Conservation (phyloP, 2,888 invertebrate genomes). For the Cantharis rufa region DNA sequence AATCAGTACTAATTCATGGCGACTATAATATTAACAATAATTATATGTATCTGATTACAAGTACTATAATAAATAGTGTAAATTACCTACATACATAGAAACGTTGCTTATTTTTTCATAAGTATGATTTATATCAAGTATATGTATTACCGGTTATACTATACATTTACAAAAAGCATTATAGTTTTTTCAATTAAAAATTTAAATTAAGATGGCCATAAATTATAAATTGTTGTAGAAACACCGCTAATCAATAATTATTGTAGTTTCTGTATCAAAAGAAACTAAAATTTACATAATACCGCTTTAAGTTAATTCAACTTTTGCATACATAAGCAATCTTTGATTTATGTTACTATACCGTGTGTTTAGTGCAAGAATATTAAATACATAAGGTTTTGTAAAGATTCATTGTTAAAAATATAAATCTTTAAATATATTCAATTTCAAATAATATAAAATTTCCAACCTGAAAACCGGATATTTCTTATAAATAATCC, state of each 20-base stretch:
- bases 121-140: no score
- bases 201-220: neutral
- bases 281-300: neutral
- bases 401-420: neutral
- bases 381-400: neutral
- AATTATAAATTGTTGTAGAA: neutral
- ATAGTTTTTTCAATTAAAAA: neutral
- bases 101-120: no score
- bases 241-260: neutral
- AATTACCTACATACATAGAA: no score
- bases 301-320: neutral
- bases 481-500: slow-evolving; percentile 27
- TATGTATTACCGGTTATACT: neutral
- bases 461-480: slow-evolving; percentile 16
- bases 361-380: neutral
- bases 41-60: no score
- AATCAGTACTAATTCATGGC: no score
- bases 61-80: no score
- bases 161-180: neutral
- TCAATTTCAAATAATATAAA: slow-evolving; percentile 21
- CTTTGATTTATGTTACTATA: neutral
- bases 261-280: neutral
- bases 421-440: slow-evolving; percentile 17
- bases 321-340: neutral
- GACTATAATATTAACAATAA: no score